Conservation (phyloP, 2,113 vertebrate genomes). For the Hippoglossus stenolepis region DNA sequence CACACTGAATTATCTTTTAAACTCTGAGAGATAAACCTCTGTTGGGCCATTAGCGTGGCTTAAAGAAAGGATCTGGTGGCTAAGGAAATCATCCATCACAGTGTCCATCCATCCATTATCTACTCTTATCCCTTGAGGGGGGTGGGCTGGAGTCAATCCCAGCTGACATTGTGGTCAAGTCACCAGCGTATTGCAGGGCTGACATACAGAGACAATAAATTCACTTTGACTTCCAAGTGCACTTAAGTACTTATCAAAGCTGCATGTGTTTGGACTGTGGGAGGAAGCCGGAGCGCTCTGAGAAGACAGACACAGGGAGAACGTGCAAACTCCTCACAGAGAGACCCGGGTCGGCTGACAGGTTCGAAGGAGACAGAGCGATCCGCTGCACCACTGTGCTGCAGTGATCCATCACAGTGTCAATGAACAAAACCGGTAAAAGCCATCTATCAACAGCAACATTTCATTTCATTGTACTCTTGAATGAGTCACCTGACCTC, state of each 20-base stretch:
- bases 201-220: too few species aligned
- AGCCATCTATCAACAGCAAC: not conserved
- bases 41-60: not conserved
- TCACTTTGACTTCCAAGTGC: too few species aligned
- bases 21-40: not conserved
- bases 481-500: not conserved
- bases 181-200: not conserved
- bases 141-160: not conserved
- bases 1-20: not conserved
- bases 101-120: not conserved
- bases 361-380: not conserved
- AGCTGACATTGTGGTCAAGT: not conserved
- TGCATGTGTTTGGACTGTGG: too few species aligned
- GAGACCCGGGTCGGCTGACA: not conserved
- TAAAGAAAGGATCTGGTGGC: not conserved
- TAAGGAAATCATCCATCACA: conserved; percentile 1
- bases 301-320: too few species aligned
- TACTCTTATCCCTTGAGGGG: not conserved
- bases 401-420: not conserved
- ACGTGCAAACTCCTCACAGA: too few species aligned
- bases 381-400: not conserved
- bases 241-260: too few species aligned
- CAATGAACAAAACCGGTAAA: not conserved
- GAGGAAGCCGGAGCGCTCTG: too few species aligned
- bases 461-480: not conserved